Conservation (phyloP, 1,140 invertebrate genomes). For the Trichomalopsis sarcophagae region DNA sequence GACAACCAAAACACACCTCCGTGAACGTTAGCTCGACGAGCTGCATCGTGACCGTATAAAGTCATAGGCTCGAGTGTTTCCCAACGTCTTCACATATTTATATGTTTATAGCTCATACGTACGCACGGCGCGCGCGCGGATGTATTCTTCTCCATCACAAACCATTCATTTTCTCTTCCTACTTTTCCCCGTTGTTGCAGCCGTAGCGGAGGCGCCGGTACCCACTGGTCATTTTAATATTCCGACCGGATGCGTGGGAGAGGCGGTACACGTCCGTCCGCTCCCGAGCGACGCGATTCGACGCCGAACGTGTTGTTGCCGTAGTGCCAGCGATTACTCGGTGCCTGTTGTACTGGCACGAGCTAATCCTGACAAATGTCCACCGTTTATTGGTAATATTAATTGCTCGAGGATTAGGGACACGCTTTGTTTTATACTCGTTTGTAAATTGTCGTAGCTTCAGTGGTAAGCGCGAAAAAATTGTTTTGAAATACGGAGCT, state of each 20-base stretch:
- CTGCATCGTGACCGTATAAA: too few relatives aligned
- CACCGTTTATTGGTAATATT: neutral
- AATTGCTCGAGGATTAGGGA: neutral
- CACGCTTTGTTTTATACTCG: too few relatives aligned
- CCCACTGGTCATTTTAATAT: conserved; percentile 39
- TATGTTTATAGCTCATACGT: neutral
- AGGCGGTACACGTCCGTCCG: neutral
- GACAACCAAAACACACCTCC: neutral
- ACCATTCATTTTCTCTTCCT: conserved; percentile 16
- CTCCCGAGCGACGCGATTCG: neutral
- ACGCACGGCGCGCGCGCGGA: neutral
- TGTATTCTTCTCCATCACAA: neutral
- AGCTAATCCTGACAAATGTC: neutral
- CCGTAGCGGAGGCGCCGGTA: neutral
- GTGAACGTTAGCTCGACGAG: too few relatives aligned
- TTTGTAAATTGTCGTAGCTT: too few relatives aligned
- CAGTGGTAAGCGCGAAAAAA: too few relatives aligned
- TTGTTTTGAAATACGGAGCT: too few relatives aligned
- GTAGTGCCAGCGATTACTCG: neutral
- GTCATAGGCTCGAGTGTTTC: too few relatives aligned
- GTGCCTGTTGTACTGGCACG: neutral
- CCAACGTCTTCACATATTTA: too few relatives aligned
- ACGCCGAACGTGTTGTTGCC: conserved; percentile 7
- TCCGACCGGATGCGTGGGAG: conserved; percentile 39
- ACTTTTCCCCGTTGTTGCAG: neutral